Evolutionary conservation across 2,888 invertebrate genomes (phyloP), one percentile per base, ranked within the genome.

Genomic region (Drepanosiphum platanoidis): DNA sequence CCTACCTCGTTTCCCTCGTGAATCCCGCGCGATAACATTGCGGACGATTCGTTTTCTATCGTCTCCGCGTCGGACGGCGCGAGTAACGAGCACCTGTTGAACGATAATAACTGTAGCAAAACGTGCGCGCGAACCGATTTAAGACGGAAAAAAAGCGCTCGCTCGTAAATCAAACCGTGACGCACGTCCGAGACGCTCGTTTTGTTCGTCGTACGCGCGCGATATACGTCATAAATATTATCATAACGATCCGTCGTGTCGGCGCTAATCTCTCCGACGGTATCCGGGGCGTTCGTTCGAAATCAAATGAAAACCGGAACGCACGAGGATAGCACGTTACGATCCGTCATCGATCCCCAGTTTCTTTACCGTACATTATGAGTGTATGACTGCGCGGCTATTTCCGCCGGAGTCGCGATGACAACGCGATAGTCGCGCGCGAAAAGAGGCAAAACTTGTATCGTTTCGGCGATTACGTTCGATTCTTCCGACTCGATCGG

Each of bases 71-170:
- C 8, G 15, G 30, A n/a, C n/a, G n/a, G n/a, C n/a, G n/a, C n/a
- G n/a, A n/a, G 13, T 68, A 34, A 52, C 7, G 68, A n/a, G n/a
- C n/a, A 79, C 34, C 27, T 34, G 46, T 79, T 68, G 68, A 79
- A 79, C 68, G 46, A 68, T 79, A 68, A 79, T 79, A 79, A 79
- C 8, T n/a, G 27, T 68, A 34, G 68, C 68, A 52, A 68, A 68
- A 52, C 64, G 34, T 27, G 46, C 11, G 18, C 46, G 46, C 34
- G 7, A 2, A 79, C 79, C 46, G 68, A 79, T 79, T 79, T 68
- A 34, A 46, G 46, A 66, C 46, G n/a, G 68, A 68, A 61, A 27
- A n/a, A n/a, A n/a, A 34, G 34, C 27, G n/a, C 30, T 4, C 46
- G 15, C 22, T n/a, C 66, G 68, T 68, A 52, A 68, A 79, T 68